Percentiles rank a stretch among this genome's conserved stretches.
Evolutionary conservation across 2,113 vertebrate genomes (phyloP).

Genomic region (Sclerurus mexicanus): DNA sequence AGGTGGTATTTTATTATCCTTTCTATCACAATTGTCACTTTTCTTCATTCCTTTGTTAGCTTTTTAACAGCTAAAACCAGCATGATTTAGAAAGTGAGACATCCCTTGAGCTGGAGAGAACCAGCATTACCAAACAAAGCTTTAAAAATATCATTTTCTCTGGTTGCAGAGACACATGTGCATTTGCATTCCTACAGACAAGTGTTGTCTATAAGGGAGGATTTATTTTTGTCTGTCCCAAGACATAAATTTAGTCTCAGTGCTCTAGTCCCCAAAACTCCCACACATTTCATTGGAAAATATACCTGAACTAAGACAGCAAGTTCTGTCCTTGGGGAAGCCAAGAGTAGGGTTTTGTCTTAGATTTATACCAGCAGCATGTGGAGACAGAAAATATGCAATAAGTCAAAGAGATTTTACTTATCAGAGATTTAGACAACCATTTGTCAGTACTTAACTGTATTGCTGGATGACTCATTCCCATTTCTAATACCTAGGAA

Average conservation of each 20-base stretch:
- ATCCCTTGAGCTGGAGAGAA: not conserved
- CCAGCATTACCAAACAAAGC: not conserved
- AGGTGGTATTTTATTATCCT: slow-evolving; percentile 28
- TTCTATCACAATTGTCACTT: slow-evolving; percentile 25
- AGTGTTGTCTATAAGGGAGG: not conserved
- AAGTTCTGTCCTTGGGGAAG: slow-evolving; percentile 27
- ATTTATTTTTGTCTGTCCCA: not conserved
- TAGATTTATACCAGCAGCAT: slow-evolving; percentile 12
- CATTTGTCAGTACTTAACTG: slow-evolving; percentile 59
- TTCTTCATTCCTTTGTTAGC: not conserved
- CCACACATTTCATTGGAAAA: slow-evolving; percentile 2
- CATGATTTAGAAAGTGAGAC: slow-evolving; percentile 21
- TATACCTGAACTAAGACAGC: slow-evolving; percentile 27
- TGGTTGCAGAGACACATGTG: not conserved
- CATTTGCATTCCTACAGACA: slow-evolving; percentile 9
- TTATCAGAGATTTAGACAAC: slow-evolving; percentile 45
- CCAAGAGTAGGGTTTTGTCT: slow-evolving; percentile 14
- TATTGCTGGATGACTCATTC: slow-evolving; percentile 47
- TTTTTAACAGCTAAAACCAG: slow-evolving; percentile 24
- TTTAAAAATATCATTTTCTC: slow-evolving; percentile 15
- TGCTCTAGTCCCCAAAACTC: not conserved
- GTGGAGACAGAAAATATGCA: slow-evolving; percentile 21
- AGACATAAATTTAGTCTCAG: not conserved
- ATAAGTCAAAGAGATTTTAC: slow-evolving; percentile 26
- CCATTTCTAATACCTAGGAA: slow-evolving; percentile 48